Evolutionary conservation across 2,888 invertebrate species (phyloP).

Genomic region (Oconnorella tubifera): DNA sequence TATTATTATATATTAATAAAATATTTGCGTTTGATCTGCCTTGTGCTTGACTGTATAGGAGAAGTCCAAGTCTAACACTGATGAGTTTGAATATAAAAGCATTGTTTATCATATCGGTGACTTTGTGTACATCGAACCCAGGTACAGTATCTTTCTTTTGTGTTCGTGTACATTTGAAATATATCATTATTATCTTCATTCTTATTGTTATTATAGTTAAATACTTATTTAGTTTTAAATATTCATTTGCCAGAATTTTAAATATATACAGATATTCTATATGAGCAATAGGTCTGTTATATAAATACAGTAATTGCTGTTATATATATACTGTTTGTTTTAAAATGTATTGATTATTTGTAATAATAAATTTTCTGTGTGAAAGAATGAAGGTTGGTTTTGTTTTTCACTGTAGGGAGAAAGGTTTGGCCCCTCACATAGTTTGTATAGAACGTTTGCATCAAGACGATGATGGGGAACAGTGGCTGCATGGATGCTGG

Average conservation of each 20-base stretch:
- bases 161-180: too few species aligned
- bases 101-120: constrained; percentile 78
- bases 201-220: too few species aligned
- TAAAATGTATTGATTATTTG: too few species aligned
- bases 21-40: background rate
- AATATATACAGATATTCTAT: too few species aligned
- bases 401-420: constrained; percentile 40
- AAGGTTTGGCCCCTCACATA: constrained; percentile 61
- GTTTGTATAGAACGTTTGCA: constrained; percentile 84
- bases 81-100: constrained; percentile 63
- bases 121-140: constrained; percentile 76
- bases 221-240: too few species aligned
- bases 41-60: background rate
- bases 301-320: too few species aligned
- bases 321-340: too few species aligned
- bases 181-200: too few species aligned
- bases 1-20: background rate
- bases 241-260: too few species aligned
- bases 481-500: constrained; percentile 80
- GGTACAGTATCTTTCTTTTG: constrained; percentile 41
- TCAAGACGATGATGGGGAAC: constrained; percentile 76
- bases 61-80: constrained; percentile 1
- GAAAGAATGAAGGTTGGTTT: too few species aligned
- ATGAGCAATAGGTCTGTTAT: too few species aligned
- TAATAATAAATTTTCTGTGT: too few species aligned